Base-by-base conservation (phyloP, 2,888 invertebrate species). In the Spisula subtruncata region DNA sequence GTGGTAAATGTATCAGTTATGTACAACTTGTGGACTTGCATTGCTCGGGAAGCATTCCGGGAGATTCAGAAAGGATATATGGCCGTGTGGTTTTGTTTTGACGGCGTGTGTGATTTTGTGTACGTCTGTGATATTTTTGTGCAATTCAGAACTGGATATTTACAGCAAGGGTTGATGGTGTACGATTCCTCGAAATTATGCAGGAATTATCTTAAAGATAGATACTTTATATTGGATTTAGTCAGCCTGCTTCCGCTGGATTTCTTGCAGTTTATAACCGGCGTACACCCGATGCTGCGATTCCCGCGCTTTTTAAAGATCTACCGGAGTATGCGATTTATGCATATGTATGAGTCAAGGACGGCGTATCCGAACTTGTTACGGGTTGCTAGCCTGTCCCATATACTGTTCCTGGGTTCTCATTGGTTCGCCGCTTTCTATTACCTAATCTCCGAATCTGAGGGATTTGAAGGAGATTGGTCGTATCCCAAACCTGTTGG, bases 351-450 rank as follows among this genome's bases (percentile, higher is more conserved):
- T 95, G 99, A 99, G 97, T 99, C 99, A 84, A 97, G 99, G 95
- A 99, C 99, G 8, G 98, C 99, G 89, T 99, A 99, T 97, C 99
- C 99, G 41, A 99, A 99, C 97, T 98, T 99, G 96, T 99, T 99
- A 98, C 97, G 99, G 25, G 99, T 99, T 93, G 98, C 99, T 96
- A 99, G 99, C 97, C 97, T 99, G 92, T 98, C 99, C 94, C 99
- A 99, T 97, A 99, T 99, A 95, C 97, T 99, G 93, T 98, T 99
- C 95, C 98, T 99, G 96, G 97, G 99, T 95, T 99, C 99, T 84
- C 99, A 99, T 97, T 99, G 99, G 99, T 99, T 99, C 97, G 99
- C 99, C 88, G 99, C 99, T 97, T 99, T 99, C 97, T 99, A 99
- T 97, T 99, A 98, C 97, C 97, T 99, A 96, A 97, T 99, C 88